Percentiles rank a stretch among this genome's conserved stretches.
These are phyloP conservation scores for Holothuria glaberrima DNA, from an alignment of 35 echinoderm and acorn worm species.

Conservation along the genomic window DNA sequence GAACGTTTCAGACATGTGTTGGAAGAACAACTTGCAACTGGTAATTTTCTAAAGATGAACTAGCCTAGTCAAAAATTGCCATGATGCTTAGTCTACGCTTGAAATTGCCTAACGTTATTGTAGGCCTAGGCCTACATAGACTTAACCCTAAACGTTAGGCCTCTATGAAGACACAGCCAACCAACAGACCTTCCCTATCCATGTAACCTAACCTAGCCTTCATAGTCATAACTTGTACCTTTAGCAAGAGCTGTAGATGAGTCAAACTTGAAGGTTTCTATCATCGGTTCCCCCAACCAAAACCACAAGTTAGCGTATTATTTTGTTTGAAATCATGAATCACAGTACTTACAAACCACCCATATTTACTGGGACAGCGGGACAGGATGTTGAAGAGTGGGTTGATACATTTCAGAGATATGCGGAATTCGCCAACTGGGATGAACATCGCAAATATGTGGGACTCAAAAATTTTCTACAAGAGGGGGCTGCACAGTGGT, in stretches of 20 bases:
- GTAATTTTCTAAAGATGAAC: neutral
- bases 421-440: too few relatives aligned
- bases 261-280: neutral
- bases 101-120: too few relatives aligned
- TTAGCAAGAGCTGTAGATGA: neutral
- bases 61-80: neutral
- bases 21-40: too few relatives aligned
- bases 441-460: constrained; percentile 38
- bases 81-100: neutral
- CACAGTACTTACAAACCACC: constrained; percentile 23
- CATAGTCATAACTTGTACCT: neutral
- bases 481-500: constrained; percentile 19
- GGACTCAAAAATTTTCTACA: constrained; percentile 26
- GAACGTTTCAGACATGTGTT: neutral
- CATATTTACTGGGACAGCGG: neutral
- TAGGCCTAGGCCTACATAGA: too few relatives aligned
- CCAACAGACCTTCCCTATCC: too few relatives aligned
- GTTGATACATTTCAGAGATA: constrained; percentile 7
- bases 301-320: too few relatives aligned
- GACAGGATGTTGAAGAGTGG: constrained; percentile 26
- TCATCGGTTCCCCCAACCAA: too few relatives aligned
- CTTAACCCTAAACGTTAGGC: too few relatives aligned
- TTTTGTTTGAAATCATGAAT: too few relatives aligned
- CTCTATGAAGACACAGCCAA: too few relatives aligned
- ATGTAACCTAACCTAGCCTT: neutral